Base-by-base conservation (phyloP, 2,888 invertebrate genomes). In the Allolobophora icterica region DNA sequence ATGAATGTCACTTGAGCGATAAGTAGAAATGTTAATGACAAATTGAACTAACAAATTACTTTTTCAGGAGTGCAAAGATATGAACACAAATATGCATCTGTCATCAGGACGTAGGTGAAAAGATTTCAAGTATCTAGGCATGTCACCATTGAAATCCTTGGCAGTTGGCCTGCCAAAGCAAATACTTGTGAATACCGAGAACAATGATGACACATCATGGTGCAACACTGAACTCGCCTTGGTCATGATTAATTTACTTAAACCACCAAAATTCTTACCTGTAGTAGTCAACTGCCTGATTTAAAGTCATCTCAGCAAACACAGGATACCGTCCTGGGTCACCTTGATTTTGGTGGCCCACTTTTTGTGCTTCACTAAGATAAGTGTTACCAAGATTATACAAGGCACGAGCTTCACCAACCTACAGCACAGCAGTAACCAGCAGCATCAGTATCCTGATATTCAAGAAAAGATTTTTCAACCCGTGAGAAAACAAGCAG, bases 311-410 rank as follows among this genome's bases (percentile, higher is more conserved):
- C 93, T 97, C 97, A 0, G 98, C 98, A 95, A 99, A 98, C 93
- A 98, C 98, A 0, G 98, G 97, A 95, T 98, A 98, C 95, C 99
- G 98, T 0, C 98, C 98, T 0, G 96, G 96, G 95, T 98, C 98
- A 94, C 97, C 97, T 97, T 0, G 94, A 45, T 93, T 93, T 90
- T 93, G 94, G 21, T 94, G 92, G 13, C 95, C 95, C 33, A 94
- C 93, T 92, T 95, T 95, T 92, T 95, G 95, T 33, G 95, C 95
- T 94, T 96, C 96, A 11, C 99, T 98, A 95, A 99, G 99, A 95
- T 97, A 98, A 30, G 99, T 98, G 95, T 99, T 99, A 15, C 99
- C 99, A 93, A 99, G 96, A 96, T 99, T 99, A 95, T 99, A 99
- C 8, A 99, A 96, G 5, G 99, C 99, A 92, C 99, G 96, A 0